phyloP scores from a whole-genome alignment of 2,888 invertebrate species.

The Drosophila recens region DNA sequence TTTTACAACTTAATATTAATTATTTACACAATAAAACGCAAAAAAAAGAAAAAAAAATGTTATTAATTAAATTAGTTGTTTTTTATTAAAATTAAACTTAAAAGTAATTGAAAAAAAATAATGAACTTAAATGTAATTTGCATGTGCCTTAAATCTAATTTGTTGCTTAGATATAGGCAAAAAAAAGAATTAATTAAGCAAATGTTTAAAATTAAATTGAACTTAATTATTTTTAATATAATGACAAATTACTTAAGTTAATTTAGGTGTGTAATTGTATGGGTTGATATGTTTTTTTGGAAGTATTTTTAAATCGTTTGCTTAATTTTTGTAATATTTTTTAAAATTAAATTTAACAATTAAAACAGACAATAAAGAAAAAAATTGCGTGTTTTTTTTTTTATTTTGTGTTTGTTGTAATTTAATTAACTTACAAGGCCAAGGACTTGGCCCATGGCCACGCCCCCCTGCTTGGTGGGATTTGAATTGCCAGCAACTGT shows the following conservation, averaged over 20 bases:
- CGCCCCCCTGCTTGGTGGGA: slow-evolving; percentile 58
- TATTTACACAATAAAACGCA: slow-evolving; percentile 55
- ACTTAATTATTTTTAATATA: slow-evolving; percentile 12
- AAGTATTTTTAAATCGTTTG: slow-evolving; percentile 37
- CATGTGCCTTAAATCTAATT: slow-evolving; percentile 58
- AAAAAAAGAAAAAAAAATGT: slow-evolving; percentile 24
- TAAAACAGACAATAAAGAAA: slow-evolving; percentile 38
- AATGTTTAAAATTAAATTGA: slow-evolving; percentile 8
- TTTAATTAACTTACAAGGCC: slow-evolving; percentile 53
- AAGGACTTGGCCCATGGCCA: slow-evolving; percentile 55
- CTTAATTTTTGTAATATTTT: slow-evolving; percentile 9
- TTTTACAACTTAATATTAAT: slow-evolving; percentile 57
- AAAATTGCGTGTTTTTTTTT: slow-evolving; percentile 12
- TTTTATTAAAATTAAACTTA: slow-evolving; percentile 25
- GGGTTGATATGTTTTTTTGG: slow-evolving; percentile 60
- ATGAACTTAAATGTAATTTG: slow-evolving; percentile 21
- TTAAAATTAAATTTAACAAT: slow-evolving; percentile 43
- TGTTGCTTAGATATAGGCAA: slow-evolving; percentile 52
- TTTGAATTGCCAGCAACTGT: slow-evolving; percentile 35
- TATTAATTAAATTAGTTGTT: slow-evolving; percentile 24
- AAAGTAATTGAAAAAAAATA: slow-evolving; percentile 37
- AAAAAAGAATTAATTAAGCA: slow-evolving; percentile 27
- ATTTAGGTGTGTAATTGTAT: slow-evolving; percentile 18
- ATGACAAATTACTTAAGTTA: slow-evolving; percentile 43
- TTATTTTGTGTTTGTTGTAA: slow-evolving; percentile 2